Base-by-base conservation (phyloP, 2,797 vertebrate genomes). In the Sebastiscus albofasciatus region DNA sequence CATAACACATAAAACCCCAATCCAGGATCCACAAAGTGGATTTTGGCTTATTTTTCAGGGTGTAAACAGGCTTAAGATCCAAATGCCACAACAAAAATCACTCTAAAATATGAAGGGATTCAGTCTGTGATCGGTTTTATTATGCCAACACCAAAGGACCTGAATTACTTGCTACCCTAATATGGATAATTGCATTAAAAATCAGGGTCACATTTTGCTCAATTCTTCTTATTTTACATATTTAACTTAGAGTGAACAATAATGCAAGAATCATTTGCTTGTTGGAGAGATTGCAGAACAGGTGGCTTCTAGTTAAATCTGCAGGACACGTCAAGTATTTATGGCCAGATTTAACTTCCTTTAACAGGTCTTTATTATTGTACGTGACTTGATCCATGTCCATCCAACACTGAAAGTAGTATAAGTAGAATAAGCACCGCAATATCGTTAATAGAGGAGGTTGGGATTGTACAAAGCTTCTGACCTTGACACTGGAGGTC, bases 1-100 rank as follows among this genome's bases (percentile, higher is more conserved):
- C 66, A 85, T 84, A 74, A 90, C 90, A 93, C 82, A 79, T 27
- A 71, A 72, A 80, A 81, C 29, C 62, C 18, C 11, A 54, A 77
- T 84, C 67, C 66, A 74, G 58, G 62, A 64, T 68, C 75, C 42
- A 69, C 13, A 59, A 39, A 34, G 60, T 64, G 59, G 72, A 83
- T 77, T 83, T 65, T 18, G n/a, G 49, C 52, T 67, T 39, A 74
- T 69, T 49, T 64, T 74, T 69, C 46, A 4, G 6, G 4, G 33
- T 13, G 49, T 22, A 52, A 69, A 69, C 68, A 62, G n/a, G 2
- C 34, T 9, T 27, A 14, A 74, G n/a, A 59, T 29, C 16, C 20
- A 49, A 77, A 58, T 46, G 10, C n/a, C 14, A 22, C 20, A 20
- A 55, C 9, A 56, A 49, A 49, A 46, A 46, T 18, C 14, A 10